Evolutionary conservation across 1,140 invertebrate species (phyloP).

Genomic region (Bursaphelenchus mucronatus): DNA sequence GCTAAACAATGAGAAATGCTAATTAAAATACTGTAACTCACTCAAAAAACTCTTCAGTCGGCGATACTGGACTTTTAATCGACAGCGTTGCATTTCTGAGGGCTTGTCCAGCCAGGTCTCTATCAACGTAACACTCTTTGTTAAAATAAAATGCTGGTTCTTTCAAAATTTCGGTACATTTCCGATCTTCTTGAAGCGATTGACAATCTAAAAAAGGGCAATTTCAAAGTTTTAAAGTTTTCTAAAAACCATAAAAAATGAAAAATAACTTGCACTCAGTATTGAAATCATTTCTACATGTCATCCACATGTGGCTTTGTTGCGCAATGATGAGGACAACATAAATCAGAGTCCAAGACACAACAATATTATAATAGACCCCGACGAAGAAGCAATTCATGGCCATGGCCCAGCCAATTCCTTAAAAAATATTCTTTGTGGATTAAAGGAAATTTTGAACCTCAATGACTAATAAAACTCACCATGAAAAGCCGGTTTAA

Average conservation of each 20-base stretch:
- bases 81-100: too few species aligned
- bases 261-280: slow-evolving; percentile 61
- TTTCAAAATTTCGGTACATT: slow-evolving; percentile 1
- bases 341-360: slow-evolving; percentile 87
- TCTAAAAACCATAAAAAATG: not conserved
- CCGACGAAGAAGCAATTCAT: slow-evolving; percentile 3
- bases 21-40: not conserved
- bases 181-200: slow-evolving; percentile 22
- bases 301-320: slow-evolving; percentile 74
- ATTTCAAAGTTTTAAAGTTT: too few species aligned
- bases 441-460: slow-evolving; percentile 6
- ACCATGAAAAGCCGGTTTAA: slow-evolving; percentile 34
- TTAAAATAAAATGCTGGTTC: slow-evolving; percentile 28
- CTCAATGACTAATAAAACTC: too few species aligned
- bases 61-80: not conserved
- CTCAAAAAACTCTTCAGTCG: slow-evolving; percentile 33
- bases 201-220: slow-evolving; percentile 18
- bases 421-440: slow-evolving; percentile 26
- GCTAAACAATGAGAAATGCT: not conserved
- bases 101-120: not conserved
- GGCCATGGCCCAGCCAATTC: slow-evolving; percentile 22
- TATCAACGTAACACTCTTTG: slow-evolving; percentile 5
- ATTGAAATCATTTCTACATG: slow-evolving; percentile 80
- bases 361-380: slow-evolving; percentile 89
- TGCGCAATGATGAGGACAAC: slow-evolving; percentile 80